These are phyloP conservation scores for Trichechus manatus DNA, from an alignment of 2,113 vertebrate species.

Conservation along the genomic window DNA sequence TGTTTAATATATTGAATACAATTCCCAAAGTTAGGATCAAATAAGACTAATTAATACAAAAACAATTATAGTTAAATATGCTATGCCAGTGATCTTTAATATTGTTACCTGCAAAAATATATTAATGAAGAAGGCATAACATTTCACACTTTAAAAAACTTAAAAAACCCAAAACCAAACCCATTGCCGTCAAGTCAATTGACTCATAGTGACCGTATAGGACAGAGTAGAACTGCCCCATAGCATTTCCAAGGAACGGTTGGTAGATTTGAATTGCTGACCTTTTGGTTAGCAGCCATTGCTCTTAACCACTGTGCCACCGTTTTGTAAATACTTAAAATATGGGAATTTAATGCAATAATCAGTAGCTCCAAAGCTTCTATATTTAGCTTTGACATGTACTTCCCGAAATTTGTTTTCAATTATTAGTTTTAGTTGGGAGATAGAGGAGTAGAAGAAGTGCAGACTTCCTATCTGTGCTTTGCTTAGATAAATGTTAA, in stretches of 20 bases:
- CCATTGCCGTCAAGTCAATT: too few relatives aligned
- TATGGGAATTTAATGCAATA: not conserved
- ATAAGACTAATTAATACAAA: not conserved
- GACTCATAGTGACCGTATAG: too few relatives aligned
- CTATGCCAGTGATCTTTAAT: not conserved
- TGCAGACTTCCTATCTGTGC: not conserved
- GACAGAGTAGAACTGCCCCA: too few relatives aligned
- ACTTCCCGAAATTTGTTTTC: not conserved
- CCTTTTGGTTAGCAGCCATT: too few relatives aligned
- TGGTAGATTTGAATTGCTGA: too few relatives aligned
- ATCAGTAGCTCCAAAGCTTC: not conserved
- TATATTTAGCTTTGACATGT: not conserved
- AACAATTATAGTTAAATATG: slow-evolving; percentile 8
- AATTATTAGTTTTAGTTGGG: not conserved
- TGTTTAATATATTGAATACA: not conserved
- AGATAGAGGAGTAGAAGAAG: not conserved
- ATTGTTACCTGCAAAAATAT: not conserved
- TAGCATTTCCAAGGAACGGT: too few relatives aligned
- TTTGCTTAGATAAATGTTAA: slow-evolving; percentile 21
- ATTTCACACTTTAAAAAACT: not conserved
- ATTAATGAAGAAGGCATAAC: not conserved
- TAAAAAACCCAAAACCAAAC: too few relatives aligned
- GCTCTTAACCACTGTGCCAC: too few relatives aligned
- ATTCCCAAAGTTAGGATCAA: not conserved
- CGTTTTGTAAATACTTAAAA: too few relatives aligned